Conservation (phyloP, 1,140 invertebrate genomes). For the Cyclargus thomasi region DNA sequence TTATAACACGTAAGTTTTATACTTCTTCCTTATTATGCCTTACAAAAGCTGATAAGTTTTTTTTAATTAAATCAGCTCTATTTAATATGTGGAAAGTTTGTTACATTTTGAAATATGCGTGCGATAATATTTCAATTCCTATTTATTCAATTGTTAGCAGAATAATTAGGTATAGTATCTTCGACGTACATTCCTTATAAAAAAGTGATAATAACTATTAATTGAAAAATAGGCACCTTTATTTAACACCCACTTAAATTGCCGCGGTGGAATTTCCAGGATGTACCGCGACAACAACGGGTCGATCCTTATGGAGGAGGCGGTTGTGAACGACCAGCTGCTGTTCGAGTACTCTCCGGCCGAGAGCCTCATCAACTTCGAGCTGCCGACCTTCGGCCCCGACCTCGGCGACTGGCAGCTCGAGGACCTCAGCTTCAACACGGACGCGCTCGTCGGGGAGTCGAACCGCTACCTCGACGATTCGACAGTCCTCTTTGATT, state of each 20-base stretch:
- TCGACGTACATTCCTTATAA: too few relatives aligned
- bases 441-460: conserved; percentile 54
- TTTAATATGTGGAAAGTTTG: too few relatives aligned
- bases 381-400: conserved; percentile 43
- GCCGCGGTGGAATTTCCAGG: conserved; percentile 37
- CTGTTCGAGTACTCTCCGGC: conserved; percentile 61
- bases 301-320: conserved; percentile 40
- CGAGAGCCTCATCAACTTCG: conserved; percentile 65
- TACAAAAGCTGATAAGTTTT: not conserved
- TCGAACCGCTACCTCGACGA: conserved; percentile 40
- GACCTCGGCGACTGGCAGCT: conserved; percentile 48
- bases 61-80: not conserved
- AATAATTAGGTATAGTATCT: too few relatives aligned
- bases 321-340: conserved; percentile 49
- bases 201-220: too few relatives aligned
- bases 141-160: too few relatives aligned
- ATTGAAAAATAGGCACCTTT: not conserved
- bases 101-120: too few relatives aligned
- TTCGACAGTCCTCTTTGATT: conserved; percentile 50
- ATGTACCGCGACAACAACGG: conserved; percentile 54
- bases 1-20: conserved; percentile 21
- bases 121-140: too few relatives aligned
- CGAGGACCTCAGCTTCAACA: conserved; percentile 53
- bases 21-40: not conserved
- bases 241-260: not conserved